phyloP scores from a whole-genome alignment of 2,113 vertebrate genomes.

The Plecturocebus donacophilus region DNA sequence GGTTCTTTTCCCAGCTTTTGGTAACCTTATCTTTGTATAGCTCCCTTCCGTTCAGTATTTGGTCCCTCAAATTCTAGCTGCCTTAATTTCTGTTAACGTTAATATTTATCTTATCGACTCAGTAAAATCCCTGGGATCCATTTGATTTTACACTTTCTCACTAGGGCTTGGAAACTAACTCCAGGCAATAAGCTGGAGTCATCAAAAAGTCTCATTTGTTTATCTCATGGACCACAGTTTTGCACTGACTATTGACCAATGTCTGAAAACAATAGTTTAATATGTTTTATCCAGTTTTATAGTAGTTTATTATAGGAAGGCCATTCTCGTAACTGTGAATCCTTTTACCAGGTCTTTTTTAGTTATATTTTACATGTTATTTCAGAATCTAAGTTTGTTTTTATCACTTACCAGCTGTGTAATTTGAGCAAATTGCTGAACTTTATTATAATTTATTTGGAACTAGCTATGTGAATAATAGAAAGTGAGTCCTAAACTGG shows the following conservation, averaged over 20 bases:
- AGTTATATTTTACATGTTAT: not conserved
- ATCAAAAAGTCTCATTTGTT: not conserved
- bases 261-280: not conserved
- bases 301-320: not conserved
- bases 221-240: not conserved
- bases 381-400: constrained; percentile 31
- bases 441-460: not conserved
- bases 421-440: constrained; percentile 20
- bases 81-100: not conserved
- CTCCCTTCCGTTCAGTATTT: not conserved
- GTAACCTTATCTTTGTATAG: not conserved
- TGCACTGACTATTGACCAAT: not conserved
- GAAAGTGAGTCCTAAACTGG: not conserved
- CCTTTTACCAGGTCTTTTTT: not conserved
- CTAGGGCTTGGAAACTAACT: not conserved
- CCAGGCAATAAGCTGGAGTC: not conserved
- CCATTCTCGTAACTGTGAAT: not conserved
- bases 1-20: not conserved
- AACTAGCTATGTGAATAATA: not conserved
- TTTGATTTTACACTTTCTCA: not conserved
- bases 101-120: not conserved
- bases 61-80: not conserved
- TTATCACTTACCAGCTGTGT: not conserved
- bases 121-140: not conserved
- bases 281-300: not conserved